phyloP scores from a whole-genome alignment of 1,140 invertebrate species.

The Propsilocerus akamusi region DNA sequence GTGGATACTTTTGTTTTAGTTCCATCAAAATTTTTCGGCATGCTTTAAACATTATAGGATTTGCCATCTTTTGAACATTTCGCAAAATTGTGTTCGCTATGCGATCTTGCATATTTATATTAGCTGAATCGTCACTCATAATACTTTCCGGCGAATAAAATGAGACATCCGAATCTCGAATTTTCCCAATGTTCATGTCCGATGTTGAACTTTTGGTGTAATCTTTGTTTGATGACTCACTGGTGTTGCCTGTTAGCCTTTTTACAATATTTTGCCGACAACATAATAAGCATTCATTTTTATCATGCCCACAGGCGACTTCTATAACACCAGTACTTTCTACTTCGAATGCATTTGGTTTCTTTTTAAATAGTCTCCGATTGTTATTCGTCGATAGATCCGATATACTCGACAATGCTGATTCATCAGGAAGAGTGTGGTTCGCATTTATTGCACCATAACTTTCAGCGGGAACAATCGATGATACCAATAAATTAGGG shows the following conservation, averaged over 20 bases:
- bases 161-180: slow-evolving; percentile 12
- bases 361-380: slow-evolving; percentile 12
- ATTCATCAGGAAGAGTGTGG: background rate
- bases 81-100: slow-evolving; percentile 34
- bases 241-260: background rate
- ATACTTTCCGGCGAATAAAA: slow-evolving; percentile 23
- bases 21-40: slow-evolving; percentile 47
- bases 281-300: background rate
- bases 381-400: slow-evolving; percentile 18
- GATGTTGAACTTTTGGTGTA: background rate
- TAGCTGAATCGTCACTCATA: slow-evolving; percentile 17
- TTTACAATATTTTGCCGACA: background rate
- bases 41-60: slow-evolving; percentile 44
- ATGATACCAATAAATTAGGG: slow-evolving; percentile 12
- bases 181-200: background rate
- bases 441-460: slow-evolving; percentile 7
- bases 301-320: background rate
- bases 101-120: slow-evolving; percentile 13
- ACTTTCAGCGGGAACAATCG: slow-evolving; percentile 16
- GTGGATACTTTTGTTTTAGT: slow-evolving; percentile 71
- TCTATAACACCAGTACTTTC: no score
- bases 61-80: slow-evolving; percentile 42
- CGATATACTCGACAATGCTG: slow-evolving; percentile 8
- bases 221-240: background rate
- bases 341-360: background rate